These are phyloP conservation scores for Setophaga kirtlandii DNA, from an alignment of 2,113 vertebrate genomes.

Conservation along the genomic window DNA sequence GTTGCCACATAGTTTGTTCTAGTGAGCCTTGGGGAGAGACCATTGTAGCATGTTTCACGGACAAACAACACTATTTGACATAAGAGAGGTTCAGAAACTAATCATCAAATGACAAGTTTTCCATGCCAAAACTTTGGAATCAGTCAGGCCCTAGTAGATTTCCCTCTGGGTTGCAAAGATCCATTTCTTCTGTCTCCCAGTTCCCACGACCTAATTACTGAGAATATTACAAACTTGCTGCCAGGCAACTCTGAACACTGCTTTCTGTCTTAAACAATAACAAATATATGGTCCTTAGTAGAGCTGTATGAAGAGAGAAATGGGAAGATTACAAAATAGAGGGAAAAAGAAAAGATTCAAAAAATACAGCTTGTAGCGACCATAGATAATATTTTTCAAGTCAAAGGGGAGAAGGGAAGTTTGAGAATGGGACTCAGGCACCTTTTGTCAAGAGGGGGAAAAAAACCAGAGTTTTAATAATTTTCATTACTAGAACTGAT, in stretches of 20 bases:
- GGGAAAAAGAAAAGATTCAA: background rate
- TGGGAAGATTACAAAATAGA: background rate
- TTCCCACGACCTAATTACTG: slow-evolving; percentile 3
- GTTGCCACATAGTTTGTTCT: background rate
- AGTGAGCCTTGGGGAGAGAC: background rate
- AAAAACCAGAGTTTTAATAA: background rate
- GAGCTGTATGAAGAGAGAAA: background rate
- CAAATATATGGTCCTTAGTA: background rate
- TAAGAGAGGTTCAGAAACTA: background rate
- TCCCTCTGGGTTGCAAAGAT: slow-evolving; percentile 8
- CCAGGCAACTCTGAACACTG: background rate
- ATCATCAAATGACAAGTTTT: background rate
- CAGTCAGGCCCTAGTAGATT: background rate
- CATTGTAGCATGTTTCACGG: background rate
- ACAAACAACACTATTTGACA: background rate
- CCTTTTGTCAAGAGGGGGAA: background rate
- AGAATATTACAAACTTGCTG: background rate
- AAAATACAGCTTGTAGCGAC: background rate
- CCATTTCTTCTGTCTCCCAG: background rate
- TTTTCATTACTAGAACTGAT: background rate
- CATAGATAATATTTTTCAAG: background rate
- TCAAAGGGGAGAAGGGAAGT: background rate
- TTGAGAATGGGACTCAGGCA: background rate
- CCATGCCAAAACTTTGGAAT: slow-evolving; percentile 3
- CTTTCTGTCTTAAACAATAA: slow-evolving; percentile 14